Conservation (phyloP, 1,140 invertebrate species). For the Microvelia longipes region DNA sequence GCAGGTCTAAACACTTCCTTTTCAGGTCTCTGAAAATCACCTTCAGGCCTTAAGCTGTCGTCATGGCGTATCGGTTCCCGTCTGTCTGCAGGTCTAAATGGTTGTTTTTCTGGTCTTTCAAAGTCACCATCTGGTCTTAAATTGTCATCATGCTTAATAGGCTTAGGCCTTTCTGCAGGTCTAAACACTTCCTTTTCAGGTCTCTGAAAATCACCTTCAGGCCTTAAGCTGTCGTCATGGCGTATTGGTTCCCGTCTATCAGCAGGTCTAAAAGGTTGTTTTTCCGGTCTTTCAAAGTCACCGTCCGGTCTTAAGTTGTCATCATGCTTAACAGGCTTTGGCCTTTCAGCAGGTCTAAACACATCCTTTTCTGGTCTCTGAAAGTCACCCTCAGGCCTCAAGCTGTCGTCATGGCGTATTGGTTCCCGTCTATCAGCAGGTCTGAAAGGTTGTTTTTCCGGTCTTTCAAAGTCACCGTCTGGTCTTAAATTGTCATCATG, state of each 20-base stretch:
- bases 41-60: conserved; percentile 47
- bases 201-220: conserved; percentile 45
- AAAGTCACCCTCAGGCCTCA: conserved; percentile 44
- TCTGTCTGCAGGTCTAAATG: conserved; percentile 23
- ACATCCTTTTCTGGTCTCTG: conserved; percentile 31
- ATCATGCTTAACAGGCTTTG: conserved; percentile 20
- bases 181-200: conserved; percentile 32
- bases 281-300: conserved; percentile 32
- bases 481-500: conserved; percentile 43
- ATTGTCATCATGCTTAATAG: conserved; percentile 30
- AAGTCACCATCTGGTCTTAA: conserved; percentile 44
- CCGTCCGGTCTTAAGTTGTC: conserved; percentile 49
- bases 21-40: conserved; percentile 34
- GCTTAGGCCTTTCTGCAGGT: conserved; percentile 34
- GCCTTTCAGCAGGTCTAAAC: conserved; percentile 23
- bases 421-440: conserved; percentile 33
- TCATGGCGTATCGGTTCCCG: conserved; percentile 19
- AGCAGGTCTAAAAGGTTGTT: conserved; percentile 20
- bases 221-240: conserved; percentile 42
- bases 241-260: conserved; percentile 30
- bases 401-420: conserved; percentile 30
- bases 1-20: conserved; percentile 20
- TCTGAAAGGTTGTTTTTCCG: conserved; percentile 31
- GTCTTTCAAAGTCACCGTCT: conserved; percentile 45
- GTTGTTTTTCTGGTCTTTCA: conserved; percentile 31